phyloP scores from a whole-genome alignment of 2,888 invertebrate genomes.

The Encarsia formosa region DNA sequence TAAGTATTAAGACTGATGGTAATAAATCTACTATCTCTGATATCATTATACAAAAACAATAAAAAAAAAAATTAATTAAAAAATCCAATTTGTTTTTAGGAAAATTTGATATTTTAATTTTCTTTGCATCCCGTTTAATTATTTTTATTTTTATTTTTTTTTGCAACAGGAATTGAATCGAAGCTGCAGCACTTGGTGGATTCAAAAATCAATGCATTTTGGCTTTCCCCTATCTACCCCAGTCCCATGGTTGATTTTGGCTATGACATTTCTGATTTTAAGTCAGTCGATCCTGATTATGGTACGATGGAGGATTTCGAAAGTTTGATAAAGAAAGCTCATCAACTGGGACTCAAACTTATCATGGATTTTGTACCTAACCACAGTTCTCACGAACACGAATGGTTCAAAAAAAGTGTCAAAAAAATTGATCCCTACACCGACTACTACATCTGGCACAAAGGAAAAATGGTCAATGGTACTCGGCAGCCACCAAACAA shows the following conservation, averaged over 20 bases:
- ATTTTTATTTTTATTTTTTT: background rate
- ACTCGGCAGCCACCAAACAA: slow-evolving; percentile 47
- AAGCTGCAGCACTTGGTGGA: slow-evolving; percentile 63
- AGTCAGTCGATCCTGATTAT: slow-evolving; percentile 66
- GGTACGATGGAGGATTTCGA: slow-evolving; percentile 72
- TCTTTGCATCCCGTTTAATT: too few species aligned
- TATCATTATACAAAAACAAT: too few species aligned
- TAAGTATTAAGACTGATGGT: too few species aligned
- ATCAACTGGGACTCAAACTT: slow-evolving; percentile 57
- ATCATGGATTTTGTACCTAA: slow-evolving; percentile 67
- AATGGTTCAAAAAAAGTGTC: slow-evolving; percentile 55
- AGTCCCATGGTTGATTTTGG: slow-evolving; percentile 86
- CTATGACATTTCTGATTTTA: slow-evolving; percentile 80
- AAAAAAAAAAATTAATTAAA: too few species aligned
- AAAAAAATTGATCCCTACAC: slow-evolving; percentile 42
- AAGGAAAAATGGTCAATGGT: slow-evolving; percentile 40
- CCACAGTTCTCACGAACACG: slow-evolving; percentile 53
- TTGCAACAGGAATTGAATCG: slow-evolving; percentile 56
- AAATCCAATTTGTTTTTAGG: too few species aligned
- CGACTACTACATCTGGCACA: slow-evolving; percentile 56
- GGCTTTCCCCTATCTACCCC: slow-evolving; percentile 80
- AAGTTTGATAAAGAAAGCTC: slow-evolving; percentile 56
- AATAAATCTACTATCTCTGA: too few species aligned
- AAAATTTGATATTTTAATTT: too few species aligned
- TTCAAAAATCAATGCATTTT: slow-evolving; percentile 69